Percentiles rank a stretch among this genome's conserved stretches.
phyloP scores from a whole-genome alignment of 1,140 invertebrate species.

The Ceratosolen fusciceps region DNA sequence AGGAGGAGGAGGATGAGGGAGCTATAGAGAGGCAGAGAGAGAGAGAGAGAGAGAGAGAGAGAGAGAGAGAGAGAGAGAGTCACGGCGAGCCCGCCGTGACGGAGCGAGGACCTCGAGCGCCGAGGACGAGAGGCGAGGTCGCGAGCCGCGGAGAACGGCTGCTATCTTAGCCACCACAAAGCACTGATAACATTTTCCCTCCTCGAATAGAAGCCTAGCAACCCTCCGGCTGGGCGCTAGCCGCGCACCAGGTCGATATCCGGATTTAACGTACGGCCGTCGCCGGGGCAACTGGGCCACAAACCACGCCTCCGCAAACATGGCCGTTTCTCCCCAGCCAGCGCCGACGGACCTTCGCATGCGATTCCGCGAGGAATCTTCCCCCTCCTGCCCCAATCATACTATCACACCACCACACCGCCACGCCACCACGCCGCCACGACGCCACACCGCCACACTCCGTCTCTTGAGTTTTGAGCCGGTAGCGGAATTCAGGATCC shows the following conservation, averaged over 20 bases:
- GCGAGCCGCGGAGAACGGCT: conserved; percentile 56
- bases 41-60: no score
- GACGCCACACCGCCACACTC: neutral
- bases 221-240: conserved; percentile 59
- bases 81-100: neutral
- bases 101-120: conserved; percentile 31
- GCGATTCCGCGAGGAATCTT: conserved; percentile 6
- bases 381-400: no score
- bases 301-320: conserved; percentile 68
- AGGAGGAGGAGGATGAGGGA: neutral
- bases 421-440: no score
- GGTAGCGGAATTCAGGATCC: conserved; percentile 19
- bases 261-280: conserved; percentile 65
- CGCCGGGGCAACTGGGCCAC: conserved; percentile 62
- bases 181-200: conserved; percentile 73
- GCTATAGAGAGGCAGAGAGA: no score
- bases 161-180: conserved; percentile 72
- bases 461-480: neutral
- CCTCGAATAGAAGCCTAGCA: conserved; percentile 70
- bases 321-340: conserved; percentile 55
- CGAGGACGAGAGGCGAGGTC: conserved; percentile 42
- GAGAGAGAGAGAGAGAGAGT: no score
- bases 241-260: conserved; percentile 67
- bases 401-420: no score
- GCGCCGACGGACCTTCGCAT: neutral